Percentiles rank a stretch among this genome's conserved stretches.
Conservation (phyloP, 2,113 vertebrate genomes). For the Puffinus mauretanicus region DNA sequence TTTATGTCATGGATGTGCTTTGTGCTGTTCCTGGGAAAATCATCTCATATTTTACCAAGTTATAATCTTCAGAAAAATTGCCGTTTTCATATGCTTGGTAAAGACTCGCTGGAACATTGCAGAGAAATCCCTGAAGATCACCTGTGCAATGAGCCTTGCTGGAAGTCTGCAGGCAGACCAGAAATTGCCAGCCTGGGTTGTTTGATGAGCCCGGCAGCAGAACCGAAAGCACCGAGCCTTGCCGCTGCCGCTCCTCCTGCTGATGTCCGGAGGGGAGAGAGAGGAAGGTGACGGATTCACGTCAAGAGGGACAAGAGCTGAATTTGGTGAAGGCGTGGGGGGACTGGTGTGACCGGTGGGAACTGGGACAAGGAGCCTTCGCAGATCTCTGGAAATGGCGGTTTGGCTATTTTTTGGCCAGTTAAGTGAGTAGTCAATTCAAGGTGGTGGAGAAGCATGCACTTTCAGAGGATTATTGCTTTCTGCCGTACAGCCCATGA, state of each 20-base stretch:
- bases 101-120: background rate
- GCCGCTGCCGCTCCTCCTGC: background rate
- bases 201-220: background rate
- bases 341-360: too few species aligned
- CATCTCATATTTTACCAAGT: background rate
- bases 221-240: fast-evolving
- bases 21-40: background rate
- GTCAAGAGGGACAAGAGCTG: background rate
- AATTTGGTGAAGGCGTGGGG: background rate
- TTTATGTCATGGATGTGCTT: background rate
- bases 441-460: fast-evolving
- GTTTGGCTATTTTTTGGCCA: background rate
- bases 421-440: too few species aligned
- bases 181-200: background rate
- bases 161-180: background rate
- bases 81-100: fast-evolving
- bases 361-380: background rate
- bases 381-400: background rate
- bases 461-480: fast-evolving
- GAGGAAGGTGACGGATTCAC: background rate
- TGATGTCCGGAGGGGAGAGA: background rate
- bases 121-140: background rate
- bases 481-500: background rate
- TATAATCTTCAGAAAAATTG: background rate
- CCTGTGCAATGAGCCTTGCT: background rate